phyloP scores from a whole-genome alignment of 2,113 vertebrate species.

The Erpornis zantholeuca region DNA sequence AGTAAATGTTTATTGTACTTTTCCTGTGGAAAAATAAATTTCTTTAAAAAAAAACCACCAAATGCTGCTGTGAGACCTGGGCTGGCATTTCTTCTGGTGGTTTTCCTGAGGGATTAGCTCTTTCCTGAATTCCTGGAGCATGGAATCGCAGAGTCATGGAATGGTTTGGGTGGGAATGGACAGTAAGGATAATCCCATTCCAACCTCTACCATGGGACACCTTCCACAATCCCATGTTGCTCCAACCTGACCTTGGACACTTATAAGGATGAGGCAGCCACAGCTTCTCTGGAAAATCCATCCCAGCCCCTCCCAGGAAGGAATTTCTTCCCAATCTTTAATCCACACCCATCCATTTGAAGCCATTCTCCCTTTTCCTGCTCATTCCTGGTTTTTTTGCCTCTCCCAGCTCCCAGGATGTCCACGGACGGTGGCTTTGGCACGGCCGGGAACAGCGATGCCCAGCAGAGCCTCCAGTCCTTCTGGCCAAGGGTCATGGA shows the following conservation, averaged over 20 bases:
- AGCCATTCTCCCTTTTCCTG: no score
- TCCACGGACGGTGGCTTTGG: constrained; percentile 90
- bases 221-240: not conserved
- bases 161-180: not conserved
- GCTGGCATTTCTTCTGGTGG: not conserved
- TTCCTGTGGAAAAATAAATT: not conserved
- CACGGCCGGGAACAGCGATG: constrained; percentile 83
- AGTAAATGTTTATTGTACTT: not conserved
- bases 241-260: not conserved
- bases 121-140: not conserved
- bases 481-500: constrained; percentile 99
- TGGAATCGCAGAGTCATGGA: not conserved
- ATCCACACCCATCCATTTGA: not conserved
- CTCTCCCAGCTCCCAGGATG: constrained; percentile 80
- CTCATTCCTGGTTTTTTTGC: accelerated
- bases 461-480: constrained; percentile 95
- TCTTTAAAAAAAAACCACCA: not conserved
- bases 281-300: not conserved
- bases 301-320: not conserved
- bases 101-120: not conserved
- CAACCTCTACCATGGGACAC: not conserved
- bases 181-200: not conserved
- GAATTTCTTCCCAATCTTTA: no score
- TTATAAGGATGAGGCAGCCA: not conserved
- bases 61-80: not conserved